Conservation (phyloP, 2,113 vertebrate genomes). For the Psettodes erumei region DNA sequence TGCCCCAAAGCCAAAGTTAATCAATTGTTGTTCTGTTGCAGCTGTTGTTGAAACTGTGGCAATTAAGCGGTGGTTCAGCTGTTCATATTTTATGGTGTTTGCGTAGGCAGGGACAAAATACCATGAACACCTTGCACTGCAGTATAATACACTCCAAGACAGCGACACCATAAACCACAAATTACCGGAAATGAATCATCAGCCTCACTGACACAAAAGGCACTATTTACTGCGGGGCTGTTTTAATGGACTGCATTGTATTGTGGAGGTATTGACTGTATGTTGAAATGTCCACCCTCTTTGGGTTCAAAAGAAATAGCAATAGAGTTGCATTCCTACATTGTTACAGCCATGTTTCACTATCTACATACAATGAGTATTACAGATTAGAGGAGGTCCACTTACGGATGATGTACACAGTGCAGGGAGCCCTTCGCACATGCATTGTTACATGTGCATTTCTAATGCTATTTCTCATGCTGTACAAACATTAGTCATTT, state of each 20-base stretch:
- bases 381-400: neutral
- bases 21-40: too few relatives aligned
- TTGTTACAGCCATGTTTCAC: conserved; percentile 1
- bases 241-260: conserved; percentile 3
- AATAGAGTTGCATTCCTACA: neutral
- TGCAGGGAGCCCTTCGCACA: neutral
- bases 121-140: neutral
- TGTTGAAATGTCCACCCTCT: neutral
- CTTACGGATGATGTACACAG: neutral
- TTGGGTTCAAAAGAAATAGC: neutral
- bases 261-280: neutral
- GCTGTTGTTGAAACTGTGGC: too few relatives aligned
- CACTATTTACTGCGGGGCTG: neutral
- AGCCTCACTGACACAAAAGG: neutral
- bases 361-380: neutral
- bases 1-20: too few relatives aligned
- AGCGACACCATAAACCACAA: neutral
- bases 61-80: too few relatives aligned
- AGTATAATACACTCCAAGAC: neutral
- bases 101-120: neutral
- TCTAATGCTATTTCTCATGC: conserved; percentile 46
- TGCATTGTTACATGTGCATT: conserved; percentile 18
- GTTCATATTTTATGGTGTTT: too few relatives aligned
- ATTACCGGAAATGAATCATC: neutral
- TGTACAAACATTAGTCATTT: conserved; percentile 63